phyloP scores from a whole-genome alignment of 2,797 vertebrate species.

The Cheirogaleus major region DNA sequence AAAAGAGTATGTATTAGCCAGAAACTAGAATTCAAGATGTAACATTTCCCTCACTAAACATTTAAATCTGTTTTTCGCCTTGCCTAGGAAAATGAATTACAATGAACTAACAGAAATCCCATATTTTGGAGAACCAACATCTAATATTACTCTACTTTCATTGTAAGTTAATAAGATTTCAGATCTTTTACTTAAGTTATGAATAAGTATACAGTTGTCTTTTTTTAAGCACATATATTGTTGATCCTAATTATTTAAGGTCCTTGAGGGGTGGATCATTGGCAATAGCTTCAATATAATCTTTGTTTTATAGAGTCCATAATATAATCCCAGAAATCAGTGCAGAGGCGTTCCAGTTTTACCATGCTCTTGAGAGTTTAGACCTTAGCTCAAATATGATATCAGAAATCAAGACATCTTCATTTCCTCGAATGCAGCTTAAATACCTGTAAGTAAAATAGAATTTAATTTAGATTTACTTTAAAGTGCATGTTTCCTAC shows the following conservation, averaged over 20 bases:
- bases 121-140: slow-evolving; percentile 92
- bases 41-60: slow-evolving; percentile 34
- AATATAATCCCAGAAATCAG: slow-evolving; percentile 93
- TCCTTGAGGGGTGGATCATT: neutral
- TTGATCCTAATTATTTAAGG: slow-evolving; percentile 41
- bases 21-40: slow-evolving; percentile 40
- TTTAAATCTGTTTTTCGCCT: slow-evolving; percentile 75
- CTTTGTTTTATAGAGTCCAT: slow-evolving; percentile 90
- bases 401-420: slow-evolving; percentile 93
- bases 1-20: slow-evolving; percentile 28
- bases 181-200: slow-evolving; percentile 59
- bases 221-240: neutral
- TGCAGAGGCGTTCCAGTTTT: slow-evolving; percentile 92
- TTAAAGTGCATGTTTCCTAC: slow-evolving; percentile 26
- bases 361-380: slow-evolving; percentile 92
- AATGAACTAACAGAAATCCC: slow-evolving; percentile 94
- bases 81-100: slow-evolving; percentile 94
- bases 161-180: slow-evolving; percentile 90
- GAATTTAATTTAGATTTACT: neutral
- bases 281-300: neutral
- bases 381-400: slow-evolving; percentile 97
- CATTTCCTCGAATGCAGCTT: slow-evolving; percentile 95
- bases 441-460: slow-evolving; percentile 93
- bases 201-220: neutral
- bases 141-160: slow-evolving; percentile 94